These are phyloP conservation scores for Paramormyrops hopkinsi DNA, from an alignment of 2,797 vertebrate species.

Conservation along the genomic window DNA sequence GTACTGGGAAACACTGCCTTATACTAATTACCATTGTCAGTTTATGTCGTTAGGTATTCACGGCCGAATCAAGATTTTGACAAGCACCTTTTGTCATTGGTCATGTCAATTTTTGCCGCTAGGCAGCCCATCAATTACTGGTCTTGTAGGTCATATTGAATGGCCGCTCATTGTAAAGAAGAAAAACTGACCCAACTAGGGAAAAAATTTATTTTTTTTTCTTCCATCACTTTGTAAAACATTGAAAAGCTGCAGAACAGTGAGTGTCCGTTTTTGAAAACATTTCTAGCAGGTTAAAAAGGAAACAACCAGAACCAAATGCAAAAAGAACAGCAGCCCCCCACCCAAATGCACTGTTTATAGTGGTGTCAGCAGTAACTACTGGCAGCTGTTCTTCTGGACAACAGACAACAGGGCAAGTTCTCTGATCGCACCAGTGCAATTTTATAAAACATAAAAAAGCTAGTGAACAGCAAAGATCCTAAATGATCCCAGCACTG, in stretches of 20 bases:
- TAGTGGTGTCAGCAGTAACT: not conserved
- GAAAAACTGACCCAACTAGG: not conserved
- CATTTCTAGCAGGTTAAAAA: slow-evolving; percentile 19
- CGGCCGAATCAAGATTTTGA: not conserved
- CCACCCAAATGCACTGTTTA: not conserved
- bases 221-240: slow-evolving; percentile 7
- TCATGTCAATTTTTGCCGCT: too few species aligned
- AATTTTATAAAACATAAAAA: not conserved
- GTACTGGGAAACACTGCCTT: not conserved
- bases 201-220: not conserved
- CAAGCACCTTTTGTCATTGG: not conserved
- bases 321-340: not conserved
- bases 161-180: not conserved
- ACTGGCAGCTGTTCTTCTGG: not conserved
- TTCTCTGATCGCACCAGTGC: not conserved
- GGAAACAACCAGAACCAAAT: not conserved
- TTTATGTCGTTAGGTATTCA: not conserved
- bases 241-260: slow-evolving; percentile 13
- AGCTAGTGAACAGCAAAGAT: not conserved
- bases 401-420: not conserved
- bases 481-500: not conserved
- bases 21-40: not conserved
- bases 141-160: not conserved
- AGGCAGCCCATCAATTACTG: not conserved
- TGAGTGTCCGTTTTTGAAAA: slow-evolving; percentile 9